Base-by-base conservation (phyloP, 2,113 vertebrate genomes). In the Chloropsis cyanopogon region DNA sequence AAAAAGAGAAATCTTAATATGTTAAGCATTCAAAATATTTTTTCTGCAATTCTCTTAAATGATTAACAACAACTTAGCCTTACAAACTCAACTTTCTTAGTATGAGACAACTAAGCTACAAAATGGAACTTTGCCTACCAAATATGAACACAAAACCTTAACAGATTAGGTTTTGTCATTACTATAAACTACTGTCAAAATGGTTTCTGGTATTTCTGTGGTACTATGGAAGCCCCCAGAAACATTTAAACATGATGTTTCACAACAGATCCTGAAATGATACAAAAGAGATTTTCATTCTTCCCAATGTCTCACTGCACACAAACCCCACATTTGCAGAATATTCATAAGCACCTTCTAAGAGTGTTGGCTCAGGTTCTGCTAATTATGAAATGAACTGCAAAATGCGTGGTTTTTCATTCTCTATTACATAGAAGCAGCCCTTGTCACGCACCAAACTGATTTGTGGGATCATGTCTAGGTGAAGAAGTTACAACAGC, bases 401-500 rank as follows among this genome's bases (percentile, higher is more conserved):
- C 25, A 90, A 82, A 91, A 82, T 57, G 2, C 72, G 14, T 11
- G 11, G 0, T 0, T 0, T 25, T 61, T 71, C 12, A 50, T 37
- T 49, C 31, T 75, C 31, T 50, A 2, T 82, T 82, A 23, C 1
- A 2, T 6, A 15, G 3, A 85, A 84, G 10, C 20, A 72, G 6
- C 13, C 11, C 14, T 81, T 53, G 13, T 31, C 22, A 76, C 19
- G 12, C 22, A 75, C 10, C n/a, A 61, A 69, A 72, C 9, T 37
- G 33, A 56, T 77, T 87, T 91, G 47, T 68, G 44, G 22, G 26
- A 68, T 82, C 29, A 10, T 2, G 15, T 73, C 33, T 54, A 57
- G 21, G 33, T 61, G 42, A 77, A 77, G 39, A 88, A 70, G 18
- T 6, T 50, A 50, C 15, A 77, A 29, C 17, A 63, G 19, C 21